phyloP scores from a whole-genome alignment of 2,797 vertebrate species.

The Paramormyrops hopkinsi region DNA sequence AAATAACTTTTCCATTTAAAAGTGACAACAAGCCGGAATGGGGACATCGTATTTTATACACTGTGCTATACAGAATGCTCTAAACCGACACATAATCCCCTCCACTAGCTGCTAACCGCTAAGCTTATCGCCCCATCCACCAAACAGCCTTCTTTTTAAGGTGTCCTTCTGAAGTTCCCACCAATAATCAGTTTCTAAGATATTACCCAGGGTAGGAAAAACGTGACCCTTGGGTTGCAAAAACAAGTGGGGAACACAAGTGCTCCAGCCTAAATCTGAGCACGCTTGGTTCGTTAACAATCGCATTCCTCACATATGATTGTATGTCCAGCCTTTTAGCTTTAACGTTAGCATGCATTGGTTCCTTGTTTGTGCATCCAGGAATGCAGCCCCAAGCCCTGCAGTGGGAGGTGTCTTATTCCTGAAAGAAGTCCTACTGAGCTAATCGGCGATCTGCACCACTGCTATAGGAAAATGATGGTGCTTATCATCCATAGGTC shows the following conservation, averaged over 20 bases:
- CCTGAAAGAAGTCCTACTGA: not conserved
- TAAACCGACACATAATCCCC: not conserved
- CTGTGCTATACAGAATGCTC: not conserved
- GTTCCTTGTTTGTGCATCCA: not conserved
- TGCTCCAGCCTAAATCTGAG: not conserved
- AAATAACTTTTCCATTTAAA: not conserved
- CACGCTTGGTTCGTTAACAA: not conserved
- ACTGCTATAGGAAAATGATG: not conserved
- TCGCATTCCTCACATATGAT: not conserved
- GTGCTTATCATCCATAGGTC: not conserved
- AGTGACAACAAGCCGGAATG: not conserved
- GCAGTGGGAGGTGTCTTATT: not conserved
- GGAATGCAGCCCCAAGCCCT: not conserved
- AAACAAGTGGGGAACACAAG: not conserved
- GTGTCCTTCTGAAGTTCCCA: not conserved
- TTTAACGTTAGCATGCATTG: not conserved
- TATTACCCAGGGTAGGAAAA: not conserved
- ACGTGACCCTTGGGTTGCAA: no score
- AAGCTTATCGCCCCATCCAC: not conserved
- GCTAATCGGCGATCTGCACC: not conserved
- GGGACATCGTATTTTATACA: not conserved
- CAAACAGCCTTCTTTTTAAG: not conserved
- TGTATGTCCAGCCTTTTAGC: not conserved
- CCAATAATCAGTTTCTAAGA: not conserved
- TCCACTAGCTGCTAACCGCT: not conserved